Conservation (phyloP, 1,140 invertebrate species). For the Pogonognathellus flavescens region DNA sequence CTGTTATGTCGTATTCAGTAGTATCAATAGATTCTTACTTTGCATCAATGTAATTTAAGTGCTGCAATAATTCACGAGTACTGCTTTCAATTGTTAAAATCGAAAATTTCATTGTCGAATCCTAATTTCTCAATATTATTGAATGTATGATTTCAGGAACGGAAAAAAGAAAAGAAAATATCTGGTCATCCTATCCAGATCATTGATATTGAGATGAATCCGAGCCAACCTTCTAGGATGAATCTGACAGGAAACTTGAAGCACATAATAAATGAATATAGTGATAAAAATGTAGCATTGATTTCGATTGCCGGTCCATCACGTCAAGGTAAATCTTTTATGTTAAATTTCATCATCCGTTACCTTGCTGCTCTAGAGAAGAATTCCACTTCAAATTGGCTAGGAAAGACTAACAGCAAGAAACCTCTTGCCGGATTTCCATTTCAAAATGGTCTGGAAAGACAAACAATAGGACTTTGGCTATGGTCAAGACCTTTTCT, state of each 20-base stretch:
- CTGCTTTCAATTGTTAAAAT: no score
- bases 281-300: constrained; percentile 18
- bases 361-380: constrained; percentile 54
- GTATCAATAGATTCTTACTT: no score
- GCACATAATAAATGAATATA: neutral
- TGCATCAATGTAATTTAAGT: no score
- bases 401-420: constrained; percentile 67
- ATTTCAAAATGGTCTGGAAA: constrained; percentile 74
- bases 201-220: neutral
- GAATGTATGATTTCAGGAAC: no score
- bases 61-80: no score
- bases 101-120: no score
- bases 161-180: neutral
- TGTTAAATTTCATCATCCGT: constrained; percentile 40
- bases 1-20: no score
- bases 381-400: constrained; percentile 70
- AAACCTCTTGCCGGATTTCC: constrained; percentile 70
- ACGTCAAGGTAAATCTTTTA: constrained; percentile 53
- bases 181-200: neutral
- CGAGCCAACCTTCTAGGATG: neutral
- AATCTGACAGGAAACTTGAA: neutral
- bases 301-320: constrained; percentile 52
- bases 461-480: constrained; percentile 71
- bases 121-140: no score
- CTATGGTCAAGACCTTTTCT: constrained; percentile 74